Evolutionary conservation across 2,113 vertebrate genomes (phyloP), one percentile per base, ranked within the genome.

Genomic region (Centropristis striata): DNA sequence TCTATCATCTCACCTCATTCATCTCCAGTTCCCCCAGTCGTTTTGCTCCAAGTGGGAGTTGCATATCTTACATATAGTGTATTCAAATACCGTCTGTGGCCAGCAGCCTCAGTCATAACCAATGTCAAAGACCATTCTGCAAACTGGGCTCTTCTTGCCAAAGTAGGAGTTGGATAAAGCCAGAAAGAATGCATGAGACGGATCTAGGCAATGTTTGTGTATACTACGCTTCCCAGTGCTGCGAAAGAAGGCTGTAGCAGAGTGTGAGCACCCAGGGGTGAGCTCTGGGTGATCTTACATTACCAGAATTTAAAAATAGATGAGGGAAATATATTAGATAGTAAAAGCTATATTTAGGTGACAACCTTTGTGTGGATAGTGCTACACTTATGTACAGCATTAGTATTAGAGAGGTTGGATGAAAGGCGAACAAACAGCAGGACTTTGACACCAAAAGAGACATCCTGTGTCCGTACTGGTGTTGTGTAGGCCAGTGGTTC

Each of bases 1-100:
- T 86, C 53, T 72, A 80, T 81, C 71, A 64, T 54, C 47, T 47
- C 8, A 63, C 39, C 65, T 81, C 71, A 88, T 83, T 88, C 74
- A 85, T 84, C 75, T 80, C 27, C 58, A 71, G 83, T 76, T 72
- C 55, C 71, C 75, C 27, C 41, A 66, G 64, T 71, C 61, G 76
- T 81, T 83, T 66, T 21, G 36, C 61, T 55, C 77, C 27, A 36
- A 67, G 55, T 82, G 49, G 79, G 68, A 86, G 50, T 39, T 5
- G 3, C 50, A 75, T 70, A 69, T 42, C 57, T 65, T 37, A 70
- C 28, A 20, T 71, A 54, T 55, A 78, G 39, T 14, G 18, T 71
- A 80, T 85, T 80, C n/a, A 80, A 36, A 70, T 70, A 55, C 36
- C 60, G 49, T 58, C 27, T 14, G 32, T 70, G 37, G 53, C 55